Percentiles rank a stretch among this genome's conserved stretches.
These are phyloP conservation scores for Melieria crassipennis DNA, from an alignment of 2,888 invertebrate genomes.

Conservation along the genomic window DNA sequence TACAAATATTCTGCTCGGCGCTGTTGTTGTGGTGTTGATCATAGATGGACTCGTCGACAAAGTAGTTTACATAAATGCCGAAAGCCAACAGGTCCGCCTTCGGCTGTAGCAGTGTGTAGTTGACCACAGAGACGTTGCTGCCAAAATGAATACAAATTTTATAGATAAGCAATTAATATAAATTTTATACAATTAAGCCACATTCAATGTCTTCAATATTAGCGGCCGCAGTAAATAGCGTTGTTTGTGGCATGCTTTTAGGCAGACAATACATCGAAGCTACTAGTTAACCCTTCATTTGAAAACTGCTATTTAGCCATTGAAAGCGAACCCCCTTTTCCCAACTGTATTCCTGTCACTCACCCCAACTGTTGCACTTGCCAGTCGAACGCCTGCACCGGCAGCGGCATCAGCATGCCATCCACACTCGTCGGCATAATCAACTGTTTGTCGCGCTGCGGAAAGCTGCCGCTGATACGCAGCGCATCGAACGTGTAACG, in stretches of 20 bases:
- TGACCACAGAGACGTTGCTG: conserved; percentile 24
- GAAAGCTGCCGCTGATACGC: conserved; percentile 42
- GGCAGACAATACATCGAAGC: too few relatives aligned
- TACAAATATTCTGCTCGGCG: not conserved
- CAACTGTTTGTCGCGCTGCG: conserved; percentile 46
- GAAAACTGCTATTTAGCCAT: too few relatives aligned
- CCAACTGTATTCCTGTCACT: not conserved
- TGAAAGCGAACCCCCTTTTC: too few relatives aligned
- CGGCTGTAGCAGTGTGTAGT: conserved; percentile 23
- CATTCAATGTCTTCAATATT: too few relatives aligned
- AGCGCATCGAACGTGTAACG: conserved; percentile 52
- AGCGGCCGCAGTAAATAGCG: too few relatives aligned
- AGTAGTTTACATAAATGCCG: conserved; percentile 45
- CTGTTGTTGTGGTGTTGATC: conserved; percentile 21
- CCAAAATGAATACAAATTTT: not conserved
- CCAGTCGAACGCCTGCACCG: conserved; percentile 49
- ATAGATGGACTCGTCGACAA: conserved; percentile 30
- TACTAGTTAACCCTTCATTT: too few relatives aligned
- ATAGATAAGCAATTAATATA: too few relatives aligned
- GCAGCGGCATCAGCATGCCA: conserved; percentile 51
- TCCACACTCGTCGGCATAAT: conserved; percentile 60
- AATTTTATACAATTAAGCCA: too few relatives aligned
- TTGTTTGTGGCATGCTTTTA: too few relatives aligned
- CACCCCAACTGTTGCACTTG: conserved; percentile 39
- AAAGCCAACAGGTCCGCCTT: conserved; percentile 41